phyloP scores from a whole-genome alignment of 64 coral and sea anemone species.

The Trachythela sp. region DNA sequence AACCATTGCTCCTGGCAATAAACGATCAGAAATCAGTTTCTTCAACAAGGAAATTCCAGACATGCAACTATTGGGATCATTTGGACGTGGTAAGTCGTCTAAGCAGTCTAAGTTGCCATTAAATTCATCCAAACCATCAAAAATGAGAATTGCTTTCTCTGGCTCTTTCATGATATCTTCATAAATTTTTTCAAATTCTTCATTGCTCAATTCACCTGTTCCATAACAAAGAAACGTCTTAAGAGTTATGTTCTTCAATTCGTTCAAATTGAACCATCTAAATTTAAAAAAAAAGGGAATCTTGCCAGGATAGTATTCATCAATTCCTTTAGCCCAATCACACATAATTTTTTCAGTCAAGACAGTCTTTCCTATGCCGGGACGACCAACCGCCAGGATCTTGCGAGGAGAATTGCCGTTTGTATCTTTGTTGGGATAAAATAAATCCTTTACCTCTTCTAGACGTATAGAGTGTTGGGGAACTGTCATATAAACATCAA shows the following conservation, averaged over 20 bases:
- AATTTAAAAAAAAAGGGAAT: background rate
- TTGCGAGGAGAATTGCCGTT: background rate
- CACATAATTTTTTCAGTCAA: background rate
- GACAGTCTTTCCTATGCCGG: too few species aligned
- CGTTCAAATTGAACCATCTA: too few species aligned
- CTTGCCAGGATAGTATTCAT: background rate
- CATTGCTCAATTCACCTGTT: background rate
- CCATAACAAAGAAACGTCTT: background rate
- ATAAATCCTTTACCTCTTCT: background rate
- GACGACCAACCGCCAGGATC: background rate
- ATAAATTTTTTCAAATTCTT: slow-evolving; percentile 1
- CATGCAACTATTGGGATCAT: background rate
- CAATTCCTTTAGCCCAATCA: background rate
- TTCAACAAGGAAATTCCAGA: background rate
- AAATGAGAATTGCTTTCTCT: background rate
- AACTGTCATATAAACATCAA: background rate
- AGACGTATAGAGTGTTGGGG: background rate
- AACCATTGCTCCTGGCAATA: background rate
- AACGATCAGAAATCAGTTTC: background rate
- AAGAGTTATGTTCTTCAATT: background rate
- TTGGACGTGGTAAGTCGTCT: background rate
- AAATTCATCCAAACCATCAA: slow-evolving; percentile 18
- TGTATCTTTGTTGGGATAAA: background rate
- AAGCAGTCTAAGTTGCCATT: background rate
- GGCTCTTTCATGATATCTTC: background rate